Base-by-base conservation (phyloP, 2,113 vertebrate genomes). In the Cynoglossus semilaevis region DNA sequence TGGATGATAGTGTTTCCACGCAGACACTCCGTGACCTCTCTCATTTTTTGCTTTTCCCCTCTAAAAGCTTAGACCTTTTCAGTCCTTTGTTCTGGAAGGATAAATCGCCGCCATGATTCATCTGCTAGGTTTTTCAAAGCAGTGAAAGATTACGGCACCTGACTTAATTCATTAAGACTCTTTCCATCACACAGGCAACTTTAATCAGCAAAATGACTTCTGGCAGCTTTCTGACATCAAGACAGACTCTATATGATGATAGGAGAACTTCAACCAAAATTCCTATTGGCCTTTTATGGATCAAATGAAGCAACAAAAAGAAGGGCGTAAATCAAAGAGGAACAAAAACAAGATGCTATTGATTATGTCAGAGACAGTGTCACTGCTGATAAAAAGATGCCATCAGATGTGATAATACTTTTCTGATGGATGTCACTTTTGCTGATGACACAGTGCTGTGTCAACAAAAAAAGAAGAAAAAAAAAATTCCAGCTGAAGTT, bases 1-100 rank as follows among this genome's bases (percentile, higher is more conserved):
- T 58, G 70, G 70, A 81, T 84, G 81, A 86, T 71, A 85, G 86
- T 74, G 74, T 77, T 81, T 79, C 2, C 13, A 55, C 81, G 81
- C 74, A 63, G 44, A 48, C n/a, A 58, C 74, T 58, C 76, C 58
- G 13, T 62, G 71, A 76, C 61, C 69, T 42, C 16, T 58, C 22
- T 18, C 15, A 34, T 5, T 45, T 40, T 17, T 42, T 15, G 16
- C 19, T 45, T 51, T 57, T 53, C 46, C 47, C n/a, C 52, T 48
- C 50, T n/a, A 9, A 36, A 22, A 58, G 63, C 34, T 22, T 9
- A n/a, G 59, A 13, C 14, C 38, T 61, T 37, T 41, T 51, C 48
- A 8, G 10, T 15, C 7, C 46, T 67, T 51, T 36, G 35, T n/a
- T 54, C 40, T 56, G 15, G 46, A 42, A 18, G 15, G 41, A 22